Base-by-base conservation (phyloP, 2,113 vertebrate species). In the Toxotes jaculatrix region DNA sequence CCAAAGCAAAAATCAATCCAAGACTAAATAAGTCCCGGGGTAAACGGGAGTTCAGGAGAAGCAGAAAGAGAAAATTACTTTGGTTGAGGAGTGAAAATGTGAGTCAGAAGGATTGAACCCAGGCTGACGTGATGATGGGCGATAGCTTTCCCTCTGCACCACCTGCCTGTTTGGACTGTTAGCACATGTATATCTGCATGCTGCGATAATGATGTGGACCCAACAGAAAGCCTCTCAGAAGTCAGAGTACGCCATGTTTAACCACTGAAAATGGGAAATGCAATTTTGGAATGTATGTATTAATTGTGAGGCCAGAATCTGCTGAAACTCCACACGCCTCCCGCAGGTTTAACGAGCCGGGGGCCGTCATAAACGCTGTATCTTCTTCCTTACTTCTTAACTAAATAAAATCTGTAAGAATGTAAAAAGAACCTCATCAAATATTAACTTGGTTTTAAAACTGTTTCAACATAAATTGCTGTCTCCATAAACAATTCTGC, bases 361-460 rank as follows among this genome's bases (percentile, higher is more conserved):
- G 36, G 36, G 38, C 8, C 7, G 38, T 9, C 38, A 40, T 40
- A 7, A 40, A 43, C 42, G 2, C 42, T 43, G 42, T 13, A 8
- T 43, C 31, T 56, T 21, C 27, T 62, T 63, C 27, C n/a, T 43
- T 21, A 8, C 7, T 19, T 61, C 12, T 8, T 34, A 43, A 42
- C 5, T 42, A 8, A 69, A 82, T 69, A 7, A 62, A 4, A n/a
- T 7, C 34, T 53, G 10, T 55, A 23, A 19, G 31, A 40, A n/a
- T 64, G 7, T 77, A 45, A 47, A 75, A 55, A 1, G 3, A 69
- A 38, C 1, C 27, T 3, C n/a, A 68, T 75, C 0, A 59, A 64
- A 42, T 77, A 76, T 71, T 64, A 12, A 75, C 21, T 19, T 45
- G 7, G 5, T 45, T 69, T 38, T 36, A 17, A 62, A 63, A 34